phyloP scores from a whole-genome alignment of 2,113 vertebrate species.

The Chamaetylas fuelleborni region DNA sequence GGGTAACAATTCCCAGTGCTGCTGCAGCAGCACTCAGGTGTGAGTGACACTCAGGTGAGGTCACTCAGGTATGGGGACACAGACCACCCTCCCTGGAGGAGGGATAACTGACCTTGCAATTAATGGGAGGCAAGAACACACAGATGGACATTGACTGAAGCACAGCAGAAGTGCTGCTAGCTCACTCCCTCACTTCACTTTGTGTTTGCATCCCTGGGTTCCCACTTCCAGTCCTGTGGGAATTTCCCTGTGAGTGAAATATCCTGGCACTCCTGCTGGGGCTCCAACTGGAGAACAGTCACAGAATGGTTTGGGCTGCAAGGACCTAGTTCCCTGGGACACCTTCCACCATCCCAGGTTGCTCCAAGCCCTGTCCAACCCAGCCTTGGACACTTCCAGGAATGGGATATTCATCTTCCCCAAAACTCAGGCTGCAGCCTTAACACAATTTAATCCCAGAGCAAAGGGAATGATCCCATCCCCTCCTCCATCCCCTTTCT shows the following conservation, averaged over 20 bases:
- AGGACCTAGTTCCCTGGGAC: neutral
- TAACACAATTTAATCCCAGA: neutral
- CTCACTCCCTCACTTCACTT: neutral
- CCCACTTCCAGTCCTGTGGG: neutral
- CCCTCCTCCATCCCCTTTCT: neutral
- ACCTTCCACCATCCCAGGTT: neutral
- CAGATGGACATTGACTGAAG: neutral
- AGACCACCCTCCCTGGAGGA: neutral
- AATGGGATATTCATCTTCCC: neutral
- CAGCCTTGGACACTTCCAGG: neutral
- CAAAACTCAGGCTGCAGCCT: neutral
- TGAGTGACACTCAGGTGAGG: neutral
- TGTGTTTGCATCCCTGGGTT: neutral
- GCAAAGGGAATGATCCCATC: neutral
- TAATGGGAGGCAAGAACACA: neutral
- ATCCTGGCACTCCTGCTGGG: neutral
- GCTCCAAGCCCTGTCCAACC: fast-evolving
- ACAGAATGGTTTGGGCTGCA: neutral
- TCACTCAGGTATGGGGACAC: neutral
- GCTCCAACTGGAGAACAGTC: fast-evolving
- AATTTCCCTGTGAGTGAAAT: neutral
- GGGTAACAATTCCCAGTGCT: neutral
- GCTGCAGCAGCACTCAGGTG: no score
- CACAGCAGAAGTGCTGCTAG: fast-evolving
- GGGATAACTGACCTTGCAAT: neutral